phyloP scores from a whole-genome alignment of 2,113 vertebrate species.

The Nasalis larvatus region DNA sequence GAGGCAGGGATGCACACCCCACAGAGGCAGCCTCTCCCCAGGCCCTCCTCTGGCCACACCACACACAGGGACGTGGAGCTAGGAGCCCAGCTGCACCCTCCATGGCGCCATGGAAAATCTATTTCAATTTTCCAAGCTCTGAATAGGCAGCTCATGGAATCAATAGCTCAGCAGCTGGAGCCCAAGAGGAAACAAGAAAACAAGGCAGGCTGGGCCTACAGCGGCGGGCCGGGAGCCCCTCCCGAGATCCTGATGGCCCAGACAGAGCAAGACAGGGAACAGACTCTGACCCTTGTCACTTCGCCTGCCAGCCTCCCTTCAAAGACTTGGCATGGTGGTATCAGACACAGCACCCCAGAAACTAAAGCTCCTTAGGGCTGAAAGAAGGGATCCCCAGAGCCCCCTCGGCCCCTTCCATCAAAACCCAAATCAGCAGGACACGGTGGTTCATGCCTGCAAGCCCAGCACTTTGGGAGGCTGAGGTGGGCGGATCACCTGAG shows the following conservation, averaged over 20 bases:
- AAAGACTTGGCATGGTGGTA: neutral
- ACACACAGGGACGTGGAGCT: neutral
- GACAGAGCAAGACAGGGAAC: neutral
- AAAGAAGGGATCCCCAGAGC: neutral
- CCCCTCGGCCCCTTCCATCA: neutral
- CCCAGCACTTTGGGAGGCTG: neutral
- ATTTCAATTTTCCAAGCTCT: slow-evolving; percentile 37
- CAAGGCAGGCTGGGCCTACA: neutral
- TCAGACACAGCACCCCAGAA: neutral
- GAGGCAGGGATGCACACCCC: neutral
- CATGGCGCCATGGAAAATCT: neutral
- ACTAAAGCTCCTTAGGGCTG: neutral
- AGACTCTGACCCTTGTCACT: neutral
- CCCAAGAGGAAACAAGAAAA: neutral
- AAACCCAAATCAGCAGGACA: neutral
- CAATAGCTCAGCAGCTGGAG: neutral
- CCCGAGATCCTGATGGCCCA: neutral
- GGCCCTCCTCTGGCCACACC: neutral
- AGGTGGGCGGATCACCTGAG: neutral
- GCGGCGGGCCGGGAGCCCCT: neutral
- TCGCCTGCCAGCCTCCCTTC: neutral
- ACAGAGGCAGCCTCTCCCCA: neutral
- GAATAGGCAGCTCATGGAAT: slow-evolving; percentile 3
- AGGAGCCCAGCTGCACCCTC: neutral
- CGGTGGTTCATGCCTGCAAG: neutral